These are phyloP conservation scores for Hybos culiciformis DNA, from an alignment of 2,888 invertebrate species.

Conservation along the genomic window DNA sequence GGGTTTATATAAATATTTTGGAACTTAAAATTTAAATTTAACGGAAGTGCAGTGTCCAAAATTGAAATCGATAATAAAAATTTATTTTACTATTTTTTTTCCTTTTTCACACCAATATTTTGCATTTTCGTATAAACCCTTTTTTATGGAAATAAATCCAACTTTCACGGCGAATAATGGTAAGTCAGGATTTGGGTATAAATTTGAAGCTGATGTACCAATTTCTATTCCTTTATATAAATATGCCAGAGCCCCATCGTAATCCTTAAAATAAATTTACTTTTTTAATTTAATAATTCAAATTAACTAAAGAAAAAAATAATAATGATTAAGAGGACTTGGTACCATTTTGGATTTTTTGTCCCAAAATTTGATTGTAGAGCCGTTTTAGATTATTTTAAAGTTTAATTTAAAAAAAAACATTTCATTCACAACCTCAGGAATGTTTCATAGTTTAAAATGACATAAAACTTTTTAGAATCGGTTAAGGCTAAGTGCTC, in stretches of 20 bases:
- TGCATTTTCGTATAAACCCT: slow-evolving; percentile 29
- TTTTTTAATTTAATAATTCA: slow-evolving; percentile 17
- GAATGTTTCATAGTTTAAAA: no score
- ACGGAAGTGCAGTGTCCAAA: no score
- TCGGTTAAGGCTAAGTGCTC: no score
- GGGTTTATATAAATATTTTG: no score
- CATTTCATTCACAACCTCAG: no score
- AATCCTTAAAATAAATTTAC: slow-evolving; percentile 23
- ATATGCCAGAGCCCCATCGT: slow-evolving; percentile 31
- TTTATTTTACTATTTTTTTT: no score
- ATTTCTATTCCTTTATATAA: slow-evolving; percentile 35
- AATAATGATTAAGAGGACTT: background rate
- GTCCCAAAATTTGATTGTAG: no score
- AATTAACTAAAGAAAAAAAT: background rate
- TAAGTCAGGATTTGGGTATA: slow-evolving; percentile 36
- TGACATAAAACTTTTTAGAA: no score
- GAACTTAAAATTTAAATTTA: no score
- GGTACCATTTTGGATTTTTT: background rate
- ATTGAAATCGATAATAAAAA: no score
- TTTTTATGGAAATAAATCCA: slow-evolving; percentile 31
- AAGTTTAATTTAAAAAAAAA: no score
- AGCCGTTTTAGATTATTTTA: no score
- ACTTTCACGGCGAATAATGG: slow-evolving; percentile 34
- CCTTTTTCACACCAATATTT: slow-evolving; percentile 30
- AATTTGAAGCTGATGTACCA: slow-evolving; percentile 32